These are phyloP conservation scores for Fabriciana adippe DNA, from an alignment of 2,888 invertebrate genomes.

Conservation along the genomic window DNA sequence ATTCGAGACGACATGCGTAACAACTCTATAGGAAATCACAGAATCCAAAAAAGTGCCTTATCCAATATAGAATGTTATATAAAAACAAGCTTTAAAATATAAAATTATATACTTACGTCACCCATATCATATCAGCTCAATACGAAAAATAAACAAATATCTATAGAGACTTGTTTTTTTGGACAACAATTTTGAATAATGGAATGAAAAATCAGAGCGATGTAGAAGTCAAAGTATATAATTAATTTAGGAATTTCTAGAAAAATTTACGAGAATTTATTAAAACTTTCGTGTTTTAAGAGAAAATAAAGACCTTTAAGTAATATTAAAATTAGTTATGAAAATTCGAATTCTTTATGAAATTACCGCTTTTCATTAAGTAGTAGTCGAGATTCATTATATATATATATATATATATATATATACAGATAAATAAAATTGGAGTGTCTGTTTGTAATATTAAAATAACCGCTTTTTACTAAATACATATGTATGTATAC, in stretches of 20 bases:
- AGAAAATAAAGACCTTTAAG: not conserved
- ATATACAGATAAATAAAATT: too few relatives aligned
- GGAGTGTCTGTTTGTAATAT: too few relatives aligned
- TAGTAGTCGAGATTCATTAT: too few relatives aligned
- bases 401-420: too few relatives aligned
- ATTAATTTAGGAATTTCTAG: not conserved
- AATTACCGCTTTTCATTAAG: too few relatives aligned
- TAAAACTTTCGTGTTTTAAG: not conserved
- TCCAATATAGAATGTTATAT: constrained; percentile 30
- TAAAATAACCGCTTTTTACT: too few relatives aligned
- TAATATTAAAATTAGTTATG: too few relatives aligned
- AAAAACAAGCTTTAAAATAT: constrained; percentile 24
- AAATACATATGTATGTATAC: too few relatives aligned
- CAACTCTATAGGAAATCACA: constrained; percentile 17
- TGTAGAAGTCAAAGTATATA: not conserved
- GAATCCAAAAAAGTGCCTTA: constrained; percentile 35
- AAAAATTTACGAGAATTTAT: not conserved
- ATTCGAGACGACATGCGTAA: constrained; percentile 19
- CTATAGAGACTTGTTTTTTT: not conserved
- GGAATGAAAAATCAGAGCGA: not conserved
- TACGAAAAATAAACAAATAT: not conserved
- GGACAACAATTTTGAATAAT: not conserved
- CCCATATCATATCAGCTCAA: not conserved
- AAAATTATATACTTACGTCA: constrained; percentile 5
- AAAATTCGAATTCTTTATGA: too few relatives aligned